phyloP scores from a whole-genome alignment of 2,888 invertebrate genomes.

The Tenthredo scrophulariae region DNA sequence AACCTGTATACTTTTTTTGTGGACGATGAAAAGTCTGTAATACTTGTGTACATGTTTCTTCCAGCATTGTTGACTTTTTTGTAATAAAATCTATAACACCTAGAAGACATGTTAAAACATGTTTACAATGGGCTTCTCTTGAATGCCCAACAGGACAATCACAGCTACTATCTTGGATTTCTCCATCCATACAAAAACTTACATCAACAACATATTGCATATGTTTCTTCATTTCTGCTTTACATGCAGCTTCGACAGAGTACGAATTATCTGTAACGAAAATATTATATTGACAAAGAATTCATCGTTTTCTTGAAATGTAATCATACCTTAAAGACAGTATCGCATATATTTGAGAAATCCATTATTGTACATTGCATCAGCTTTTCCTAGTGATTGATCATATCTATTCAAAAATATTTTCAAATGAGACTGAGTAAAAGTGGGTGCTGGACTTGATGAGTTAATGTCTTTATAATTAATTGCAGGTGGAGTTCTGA shows the following conservation, averaged over 20 bases:
- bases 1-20: conserved; percentile 51
- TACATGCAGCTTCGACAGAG: neutral
- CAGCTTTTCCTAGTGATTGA: neutral
- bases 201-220: neutral
- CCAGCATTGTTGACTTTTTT: conserved; percentile 42
- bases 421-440: neutral
- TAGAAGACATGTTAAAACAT: conserved; percentile 55
- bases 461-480: neutral
- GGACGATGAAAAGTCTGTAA: conserved; percentile 58
- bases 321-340: neutral
- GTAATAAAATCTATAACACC: conserved; percentile 54
- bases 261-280: neutral
- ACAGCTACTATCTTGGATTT: conserved; percentile 35
- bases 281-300: neutral
- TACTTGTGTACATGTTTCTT: conserved; percentile 54
- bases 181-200: neutral
- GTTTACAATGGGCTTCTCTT: conserved; percentile 57
- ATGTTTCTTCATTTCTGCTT: neutral
- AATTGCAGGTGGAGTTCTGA: neutral
- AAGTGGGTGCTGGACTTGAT: neutral
- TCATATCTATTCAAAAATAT: neutral
- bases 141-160: conserved; percentile 58
- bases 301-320: neutral
- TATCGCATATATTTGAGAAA: neutral
- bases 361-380: neutral